A percentile compares a stretch with the other conserved stretches of the same genome.
Evolutionary conservation across 2,888 invertebrate genomes (phyloP).

Genomic region (Anagyrus pseudococci): DNA sequence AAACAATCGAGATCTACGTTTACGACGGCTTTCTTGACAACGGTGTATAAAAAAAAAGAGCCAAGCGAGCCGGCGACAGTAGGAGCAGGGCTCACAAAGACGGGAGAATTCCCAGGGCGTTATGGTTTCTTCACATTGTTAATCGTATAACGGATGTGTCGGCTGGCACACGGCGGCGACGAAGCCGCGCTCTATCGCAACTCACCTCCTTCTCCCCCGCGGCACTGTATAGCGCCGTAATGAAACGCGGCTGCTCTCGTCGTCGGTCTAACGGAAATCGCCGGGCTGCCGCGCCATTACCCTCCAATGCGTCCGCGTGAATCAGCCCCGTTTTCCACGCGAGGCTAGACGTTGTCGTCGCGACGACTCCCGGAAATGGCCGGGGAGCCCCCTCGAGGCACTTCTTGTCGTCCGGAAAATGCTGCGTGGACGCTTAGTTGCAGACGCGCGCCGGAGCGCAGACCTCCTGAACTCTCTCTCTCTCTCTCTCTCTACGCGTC

Average conservation of each 20-base stretch:
- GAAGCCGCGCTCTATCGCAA: not conserved
- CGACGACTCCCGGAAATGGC: not conserved
- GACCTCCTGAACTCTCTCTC: too few species aligned
- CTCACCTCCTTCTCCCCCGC: not conserved
- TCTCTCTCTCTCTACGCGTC: not conserved
- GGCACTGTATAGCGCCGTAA: slow-evolving; percentile 1
- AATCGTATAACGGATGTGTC: slow-evolving; percentile 31
- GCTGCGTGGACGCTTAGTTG: too few species aligned
- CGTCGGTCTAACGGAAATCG: slow-evolving; percentile 25
- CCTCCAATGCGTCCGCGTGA: slow-evolving; percentile 7
- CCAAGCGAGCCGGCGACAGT: not conserved
- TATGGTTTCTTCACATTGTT: slow-evolving; percentile 32
- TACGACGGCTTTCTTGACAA: not conserved
- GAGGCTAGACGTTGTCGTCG: not conserved
- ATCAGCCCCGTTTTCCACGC: slow-evolving; percentile 20
- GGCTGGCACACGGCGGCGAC: not conserved
- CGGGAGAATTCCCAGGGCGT: slow-evolving; percentile 13
- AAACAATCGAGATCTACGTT: too few species aligned
- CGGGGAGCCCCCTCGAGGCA: too few species aligned
- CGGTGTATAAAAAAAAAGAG: not conserved
- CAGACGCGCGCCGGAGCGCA: too few species aligned
- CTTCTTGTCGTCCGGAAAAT: too few species aligned
- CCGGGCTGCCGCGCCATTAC: slow-evolving; percentile 12
- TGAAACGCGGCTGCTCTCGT: slow-evolving; percentile 17
- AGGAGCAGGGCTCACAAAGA: not conserved